These are phyloP conservation scores for Agrochola lota DNA, from an alignment of 2,888 invertebrate genomes.

Conservation along the genomic window DNA sequence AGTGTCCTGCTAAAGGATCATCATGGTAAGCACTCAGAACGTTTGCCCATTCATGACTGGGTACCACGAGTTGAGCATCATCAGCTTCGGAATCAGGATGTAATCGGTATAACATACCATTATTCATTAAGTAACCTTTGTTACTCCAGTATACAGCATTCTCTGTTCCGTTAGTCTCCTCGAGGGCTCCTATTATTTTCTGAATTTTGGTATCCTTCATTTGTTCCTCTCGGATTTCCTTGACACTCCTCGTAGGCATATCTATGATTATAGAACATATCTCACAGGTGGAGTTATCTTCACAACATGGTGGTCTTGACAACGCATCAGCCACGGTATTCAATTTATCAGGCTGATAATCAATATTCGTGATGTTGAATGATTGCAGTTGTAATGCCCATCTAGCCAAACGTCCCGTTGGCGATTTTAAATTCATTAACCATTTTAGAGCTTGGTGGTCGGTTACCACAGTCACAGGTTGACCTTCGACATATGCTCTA, in stretches of 20 bases:
- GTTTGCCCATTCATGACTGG: no score
- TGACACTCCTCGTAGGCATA: conserved; percentile 21
- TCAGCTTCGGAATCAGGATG: conserved; percentile 14
- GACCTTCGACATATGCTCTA: no score
- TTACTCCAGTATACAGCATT: conserved; percentile 36
- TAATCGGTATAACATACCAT: conserved; percentile 36
- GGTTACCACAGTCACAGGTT: no score
- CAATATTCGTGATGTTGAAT: conserved; percentile 8
- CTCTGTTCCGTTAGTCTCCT: not conserved
- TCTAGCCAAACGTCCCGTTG: no score
- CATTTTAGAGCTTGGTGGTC: no score
- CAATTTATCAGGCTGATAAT: conserved; percentile 24
- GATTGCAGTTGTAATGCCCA: no score
- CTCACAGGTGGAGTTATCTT: not conserved
- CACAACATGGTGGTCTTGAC: conserved; percentile 28
- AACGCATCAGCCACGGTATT: conserved; percentile 41
- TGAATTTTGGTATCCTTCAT: conserved; percentile 5
- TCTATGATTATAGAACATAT: conserved; percentile 27
- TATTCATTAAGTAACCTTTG: conserved; percentile 41
- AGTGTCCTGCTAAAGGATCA: no score
- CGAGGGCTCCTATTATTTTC: conserved; percentile 16
- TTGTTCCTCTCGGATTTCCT: conserved; percentile 30
- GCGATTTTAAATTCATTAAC: no score
- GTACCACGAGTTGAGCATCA: no score
- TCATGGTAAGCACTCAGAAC: no score